phyloP scores from a whole-genome alignment of 2,888 invertebrate species.

The Standfussiana lucernea region DNA sequence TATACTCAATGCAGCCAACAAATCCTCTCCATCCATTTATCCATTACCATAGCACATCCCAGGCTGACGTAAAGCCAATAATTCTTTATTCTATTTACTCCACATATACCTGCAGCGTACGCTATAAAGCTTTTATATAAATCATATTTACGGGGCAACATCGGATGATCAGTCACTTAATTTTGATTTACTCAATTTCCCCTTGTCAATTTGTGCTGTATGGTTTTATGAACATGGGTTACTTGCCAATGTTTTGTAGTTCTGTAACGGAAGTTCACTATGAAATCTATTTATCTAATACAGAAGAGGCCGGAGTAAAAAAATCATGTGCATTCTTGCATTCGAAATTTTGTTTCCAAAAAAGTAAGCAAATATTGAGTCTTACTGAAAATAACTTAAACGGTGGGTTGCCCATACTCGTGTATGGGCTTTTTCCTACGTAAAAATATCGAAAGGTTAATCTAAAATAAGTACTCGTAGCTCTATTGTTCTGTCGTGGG shows the following conservation, averaged over 20 bases:
- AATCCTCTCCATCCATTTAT: conserved; percentile 51
- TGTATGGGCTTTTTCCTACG: not conserved
- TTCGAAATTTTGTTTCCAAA: not conserved
- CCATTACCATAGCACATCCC: conserved; percentile 45
- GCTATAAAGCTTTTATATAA: conserved; percentile 69
- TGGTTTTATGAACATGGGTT: conserved; percentile 29
- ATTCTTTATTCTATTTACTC: conserved; percentile 71
- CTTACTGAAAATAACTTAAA: not conserved
- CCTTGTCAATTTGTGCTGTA: conserved; percentile 40
- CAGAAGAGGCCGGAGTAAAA: not conserved
- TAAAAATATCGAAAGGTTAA: conserved; percentile 21
- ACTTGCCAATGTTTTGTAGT: not conserved
- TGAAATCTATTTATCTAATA: not conserved
- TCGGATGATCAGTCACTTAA: conserved; percentile 64
- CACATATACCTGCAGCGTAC: conserved; percentile 66
- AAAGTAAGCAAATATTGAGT: not conserved
- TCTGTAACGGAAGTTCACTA: not conserved
- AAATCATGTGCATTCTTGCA: not conserved
- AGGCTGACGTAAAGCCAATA: conserved; percentile 68
- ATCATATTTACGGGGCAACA: conserved; percentile 69
- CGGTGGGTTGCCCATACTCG: not conserved
- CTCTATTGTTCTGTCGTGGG: conserved; percentile 16
- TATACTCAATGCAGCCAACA: conserved; percentile 17
- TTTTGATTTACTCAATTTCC: conserved; percentile 66
- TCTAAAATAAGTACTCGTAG: conserved; percentile 1